phyloP scores from a whole-genome alignment of 2,797 vertebrate genomes.

The Microcaecilia unicolor region DNA sequence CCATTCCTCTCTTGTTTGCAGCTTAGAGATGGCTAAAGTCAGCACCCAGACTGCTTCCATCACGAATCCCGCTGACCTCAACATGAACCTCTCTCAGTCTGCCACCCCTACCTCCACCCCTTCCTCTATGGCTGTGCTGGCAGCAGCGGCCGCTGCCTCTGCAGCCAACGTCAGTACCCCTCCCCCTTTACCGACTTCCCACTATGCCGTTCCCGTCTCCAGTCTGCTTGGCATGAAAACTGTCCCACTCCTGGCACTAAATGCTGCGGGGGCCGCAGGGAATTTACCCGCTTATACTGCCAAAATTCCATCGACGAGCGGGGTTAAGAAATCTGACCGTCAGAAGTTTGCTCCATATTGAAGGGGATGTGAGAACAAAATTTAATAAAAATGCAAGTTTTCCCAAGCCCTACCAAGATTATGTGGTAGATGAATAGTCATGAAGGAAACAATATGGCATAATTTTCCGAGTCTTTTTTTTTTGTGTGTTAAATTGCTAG shows the following conservation, averaged over 20 bases:
- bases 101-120: conserved; percentile 70
- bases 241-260: conserved; percentile 78
- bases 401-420: conserved; percentile 44
- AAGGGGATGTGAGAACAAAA: conserved; percentile 43
- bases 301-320: conserved; percentile 71
- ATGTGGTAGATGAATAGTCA: conserved; percentile 45
- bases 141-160: conserved; percentile 53
- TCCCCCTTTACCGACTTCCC: conserved; percentile 68
- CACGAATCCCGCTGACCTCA: conserved; percentile 78
- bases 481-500: conserved; percentile 46
- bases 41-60: conserved; percentile 87
- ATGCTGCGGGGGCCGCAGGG: conserved; percentile 69
- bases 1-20: conserved; percentile 70
- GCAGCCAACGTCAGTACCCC: conserved; percentile 78
- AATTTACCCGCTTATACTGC: conserved; percentile 72
- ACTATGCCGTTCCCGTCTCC: conserved; percentile 85
- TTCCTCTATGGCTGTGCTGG: conserved; percentile 79
- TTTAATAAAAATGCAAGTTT: conserved; percentile 34
- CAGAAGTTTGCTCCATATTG: conserved; percentile 93
- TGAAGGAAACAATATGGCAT: conserved; percentile 48
- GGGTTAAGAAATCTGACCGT: conserved; percentile 80
- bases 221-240: conserved; percentile 95
- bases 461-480: conserved; percentile 16
- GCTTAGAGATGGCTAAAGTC: conserved; percentile 97
- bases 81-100: conserved; percentile 84